Evolutionary conservation across 1,140 invertebrate genomes (phyloP), one percentile per base, ranked within the genome.

Genomic region (Tetragnatha versicolor): DNA sequence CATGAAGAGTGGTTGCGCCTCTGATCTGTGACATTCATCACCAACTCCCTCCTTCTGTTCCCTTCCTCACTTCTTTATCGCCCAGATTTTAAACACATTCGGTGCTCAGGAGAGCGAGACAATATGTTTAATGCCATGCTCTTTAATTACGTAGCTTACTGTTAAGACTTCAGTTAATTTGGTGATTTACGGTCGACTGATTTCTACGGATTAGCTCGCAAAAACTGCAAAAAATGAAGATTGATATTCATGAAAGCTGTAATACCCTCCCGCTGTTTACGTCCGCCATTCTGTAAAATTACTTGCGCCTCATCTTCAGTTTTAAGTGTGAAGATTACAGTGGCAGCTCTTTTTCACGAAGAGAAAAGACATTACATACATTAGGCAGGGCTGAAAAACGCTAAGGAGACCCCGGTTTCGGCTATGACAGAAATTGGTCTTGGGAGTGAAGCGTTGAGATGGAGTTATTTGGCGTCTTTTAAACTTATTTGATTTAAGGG

Each of bases 81-180:
- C n/a, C n/a, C n/a, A n/a, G n/a, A n/a, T n/a, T n/a, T n/a, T n/a
- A n/a, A n/a, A n/a, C n/a, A n/a, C n/a, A n/a, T n/a, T n/a, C n/a
- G n/a, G n/a, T n/a, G n/a, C n/a, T n/a, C n/a, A n/a, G n/a, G 60
- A 63, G 22, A 25, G 20, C 17, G 31, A 29, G 29, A 37, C 66
- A 70, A 33, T 35, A 53, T 51, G 66, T 53, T 70, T 51, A 70
- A 70, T 70, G 66, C 33, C 27, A 25, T 70, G 49, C 66, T 70
- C 66, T 70, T 70, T 70, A 70, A 70, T 70, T 70, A 70, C 47
- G 42, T 20, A 55, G 66, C 66, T 70, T 70, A 70, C 66, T 35
- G 47, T 70, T 70, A 70, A 70, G 66, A 68, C 66, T 70, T 47
- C 49, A 53, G 66, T 70, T 70, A 55, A 70, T 70, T 70, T 70